phyloP scores from a whole-genome alignment of 2,888 invertebrate species.

The Petrolisthes cinctipes region DNA sequence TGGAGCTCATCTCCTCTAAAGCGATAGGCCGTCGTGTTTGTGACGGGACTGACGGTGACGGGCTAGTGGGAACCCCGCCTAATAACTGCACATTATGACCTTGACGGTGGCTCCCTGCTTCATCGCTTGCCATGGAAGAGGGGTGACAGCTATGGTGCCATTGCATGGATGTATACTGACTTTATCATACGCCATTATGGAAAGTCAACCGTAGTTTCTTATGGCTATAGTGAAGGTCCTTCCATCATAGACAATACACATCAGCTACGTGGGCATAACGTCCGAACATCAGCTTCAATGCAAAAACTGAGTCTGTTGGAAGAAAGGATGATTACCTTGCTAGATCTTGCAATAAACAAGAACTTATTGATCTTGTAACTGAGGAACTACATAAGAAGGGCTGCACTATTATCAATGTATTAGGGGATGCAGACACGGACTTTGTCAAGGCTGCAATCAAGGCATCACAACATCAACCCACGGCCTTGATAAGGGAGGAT shows the following conservation, averaged over 20 bases:
- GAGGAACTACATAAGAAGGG: slow-evolving; percentile 30
- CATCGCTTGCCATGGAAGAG: slow-evolving; percentile 4
- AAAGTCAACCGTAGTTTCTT: not conserved
- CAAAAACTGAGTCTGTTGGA: not conserved
- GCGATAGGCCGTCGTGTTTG: no score
- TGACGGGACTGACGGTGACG: no score
- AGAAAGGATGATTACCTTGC: slow-evolving; percentile 24
- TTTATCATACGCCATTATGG: not conserved
- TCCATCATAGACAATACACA: slow-evolving; percentile 22
- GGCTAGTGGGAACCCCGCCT: no score
- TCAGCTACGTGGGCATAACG: slow-evolving; percentile 16
- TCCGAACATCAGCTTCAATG: slow-evolving; percentile 8
- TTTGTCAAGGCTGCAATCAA: slow-evolving; percentile 24
- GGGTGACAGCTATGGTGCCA: not conserved
- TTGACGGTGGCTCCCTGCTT: slow-evolving; percentile 18
- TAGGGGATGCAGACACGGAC: slow-evolving; percentile 15
- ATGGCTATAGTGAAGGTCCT: not conserved
- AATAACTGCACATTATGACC: not conserved
- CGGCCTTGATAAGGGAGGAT: slow-evolving; percentile 6
- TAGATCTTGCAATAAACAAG: slow-evolving; percentile 23
- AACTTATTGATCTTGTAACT: slow-evolving; percentile 34
- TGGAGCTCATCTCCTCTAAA: no score
- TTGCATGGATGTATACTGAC: not conserved
- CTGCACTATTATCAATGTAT: slow-evolving; percentile 12
- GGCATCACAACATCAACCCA: slow-evolving; percentile 18